Conservation (phyloP, 2,113 vertebrate species). For the Hemicordylus capensis region DNA sequence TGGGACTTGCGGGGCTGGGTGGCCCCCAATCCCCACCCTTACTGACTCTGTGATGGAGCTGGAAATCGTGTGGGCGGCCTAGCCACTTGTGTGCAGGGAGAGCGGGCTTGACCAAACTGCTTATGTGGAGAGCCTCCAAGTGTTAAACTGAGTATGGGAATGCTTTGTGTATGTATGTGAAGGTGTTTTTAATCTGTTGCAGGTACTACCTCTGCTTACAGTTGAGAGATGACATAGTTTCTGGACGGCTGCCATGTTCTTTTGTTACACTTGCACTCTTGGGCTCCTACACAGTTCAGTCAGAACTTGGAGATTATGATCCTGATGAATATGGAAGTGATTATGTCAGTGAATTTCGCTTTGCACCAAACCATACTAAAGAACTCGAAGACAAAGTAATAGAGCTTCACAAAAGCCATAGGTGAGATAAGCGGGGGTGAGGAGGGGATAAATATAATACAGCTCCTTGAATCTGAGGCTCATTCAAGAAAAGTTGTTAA, state of each 20-base stretch:
- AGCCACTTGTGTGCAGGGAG: too few species aligned
- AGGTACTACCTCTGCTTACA: conserved; percentile 98
- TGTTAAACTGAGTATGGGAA: too few species aligned
- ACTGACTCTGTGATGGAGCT: too few species aligned
- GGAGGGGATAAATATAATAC: accelerated
- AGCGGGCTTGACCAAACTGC: too few species aligned
- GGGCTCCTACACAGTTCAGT: conserved; percentile 94
- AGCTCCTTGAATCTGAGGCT: accelerated
- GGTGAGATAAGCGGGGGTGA: conserved; percentile 85
- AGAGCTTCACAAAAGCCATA: conserved; percentile 95
- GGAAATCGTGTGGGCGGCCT: too few species aligned
- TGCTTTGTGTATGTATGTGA: not conserved
- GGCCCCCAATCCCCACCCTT: too few species aligned
- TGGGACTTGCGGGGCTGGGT: too few species aligned
- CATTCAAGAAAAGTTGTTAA: not conserved
- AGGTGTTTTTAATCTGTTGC: conserved; percentile 19
- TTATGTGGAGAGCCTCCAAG: too few species aligned
- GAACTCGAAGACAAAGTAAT: conserved; percentile 96
- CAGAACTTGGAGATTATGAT: conserved; percentile 94
- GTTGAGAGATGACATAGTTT: conserved; percentile 92
- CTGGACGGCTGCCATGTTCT: conserved; percentile 93
- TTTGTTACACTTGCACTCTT: conserved; percentile 92
- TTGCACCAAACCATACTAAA: conserved; percentile 93
- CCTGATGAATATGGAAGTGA: conserved; percentile 87
- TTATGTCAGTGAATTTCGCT: conserved; percentile 91